Conservation (phyloP, 2,888 invertebrate species). For the Amphipoea oculea region DNA sequence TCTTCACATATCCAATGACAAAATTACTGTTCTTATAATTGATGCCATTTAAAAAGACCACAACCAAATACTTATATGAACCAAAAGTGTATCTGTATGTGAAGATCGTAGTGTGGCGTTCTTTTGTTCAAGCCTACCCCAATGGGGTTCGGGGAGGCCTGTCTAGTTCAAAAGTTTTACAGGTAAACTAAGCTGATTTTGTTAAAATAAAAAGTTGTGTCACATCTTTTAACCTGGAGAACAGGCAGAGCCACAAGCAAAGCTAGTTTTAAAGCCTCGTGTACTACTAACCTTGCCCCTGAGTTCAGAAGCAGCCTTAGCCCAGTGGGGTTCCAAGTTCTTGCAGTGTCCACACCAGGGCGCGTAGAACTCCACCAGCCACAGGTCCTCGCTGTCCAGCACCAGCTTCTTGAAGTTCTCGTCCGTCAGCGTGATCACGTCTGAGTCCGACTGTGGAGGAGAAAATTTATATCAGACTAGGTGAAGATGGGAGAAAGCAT, state of each 20-base stretch:
- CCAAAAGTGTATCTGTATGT: background rate
- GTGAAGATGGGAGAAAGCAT: slow-evolving; percentile 50
- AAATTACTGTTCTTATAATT: too few relatives aligned
- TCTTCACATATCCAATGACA: too few relatives aligned
- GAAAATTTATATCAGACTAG: slow-evolving; percentile 15
- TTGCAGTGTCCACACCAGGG: slow-evolving; percentile 99
- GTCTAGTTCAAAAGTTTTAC: background rate
- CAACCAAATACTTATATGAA: background rate
- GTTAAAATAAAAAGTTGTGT: background rate
- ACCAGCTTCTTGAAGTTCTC: slow-evolving; percentile 98
- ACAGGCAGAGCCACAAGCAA: background rate
- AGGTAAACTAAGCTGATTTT: background rate
- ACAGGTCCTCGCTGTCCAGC: slow-evolving; percentile 97
- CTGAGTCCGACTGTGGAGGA: slow-evolving; percentile 82
- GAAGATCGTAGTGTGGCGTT: background rate
- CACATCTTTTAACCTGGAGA: background rate
- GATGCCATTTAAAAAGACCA: background rate
- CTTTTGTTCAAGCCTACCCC: background rate
- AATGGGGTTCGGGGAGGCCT: background rate
- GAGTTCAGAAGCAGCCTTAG: slow-evolving; percentile 97
- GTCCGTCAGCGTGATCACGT: slow-evolving; percentile 98
- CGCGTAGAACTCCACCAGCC: slow-evolving; percentile 99
- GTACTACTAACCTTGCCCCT: slow-evolving; percentile 95
- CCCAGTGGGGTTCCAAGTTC: slow-evolving; percentile 99
- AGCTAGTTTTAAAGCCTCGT: background rate